These are phyloP conservation scores for Melanaphis sacchari DNA, from an alignment of 1,140 invertebrate genomes.

Conservation along the genomic window DNA sequence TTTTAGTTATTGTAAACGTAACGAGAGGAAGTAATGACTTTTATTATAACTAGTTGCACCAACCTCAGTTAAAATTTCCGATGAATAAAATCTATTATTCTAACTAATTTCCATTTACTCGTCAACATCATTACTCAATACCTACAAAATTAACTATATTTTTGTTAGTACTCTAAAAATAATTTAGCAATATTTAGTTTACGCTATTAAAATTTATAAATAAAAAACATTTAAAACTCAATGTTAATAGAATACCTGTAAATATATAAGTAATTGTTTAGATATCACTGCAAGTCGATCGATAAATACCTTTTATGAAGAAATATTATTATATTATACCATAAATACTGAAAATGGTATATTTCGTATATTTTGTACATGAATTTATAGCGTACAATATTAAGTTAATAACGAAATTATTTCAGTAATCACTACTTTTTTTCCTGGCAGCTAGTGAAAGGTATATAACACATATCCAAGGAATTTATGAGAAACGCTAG, in stretches of 20 bases:
- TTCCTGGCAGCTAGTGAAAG: neutral
- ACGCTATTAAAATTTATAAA: too few relatives aligned
- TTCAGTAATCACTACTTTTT: neutral
- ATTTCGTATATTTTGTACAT: neutral
- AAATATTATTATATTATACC: neutral
- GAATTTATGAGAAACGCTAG: neutral
- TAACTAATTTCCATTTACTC: too few relatives aligned
- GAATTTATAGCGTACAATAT: neutral
- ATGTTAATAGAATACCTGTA: neutral
- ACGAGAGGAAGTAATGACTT: neutral
- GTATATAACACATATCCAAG: neutral
- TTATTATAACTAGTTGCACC: neutral
- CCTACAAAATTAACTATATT: too few relatives aligned
- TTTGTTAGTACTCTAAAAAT: too few relatives aligned
- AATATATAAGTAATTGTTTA: neutral
- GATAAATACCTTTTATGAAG: neutral
- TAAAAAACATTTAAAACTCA: neutral
- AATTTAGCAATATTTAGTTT: too few relatives aligned
- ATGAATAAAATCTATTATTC: neutral
- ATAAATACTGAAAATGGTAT: neutral
- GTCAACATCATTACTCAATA: too few relatives aligned
- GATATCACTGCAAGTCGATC: neutral
- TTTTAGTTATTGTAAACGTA: too few relatives aligned
- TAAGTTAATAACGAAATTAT: neutral
- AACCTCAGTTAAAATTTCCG: neutral